phyloP scores from a whole-genome alignment of 2,888 invertebrate species.

The Andricus quercusramuli region DNA sequence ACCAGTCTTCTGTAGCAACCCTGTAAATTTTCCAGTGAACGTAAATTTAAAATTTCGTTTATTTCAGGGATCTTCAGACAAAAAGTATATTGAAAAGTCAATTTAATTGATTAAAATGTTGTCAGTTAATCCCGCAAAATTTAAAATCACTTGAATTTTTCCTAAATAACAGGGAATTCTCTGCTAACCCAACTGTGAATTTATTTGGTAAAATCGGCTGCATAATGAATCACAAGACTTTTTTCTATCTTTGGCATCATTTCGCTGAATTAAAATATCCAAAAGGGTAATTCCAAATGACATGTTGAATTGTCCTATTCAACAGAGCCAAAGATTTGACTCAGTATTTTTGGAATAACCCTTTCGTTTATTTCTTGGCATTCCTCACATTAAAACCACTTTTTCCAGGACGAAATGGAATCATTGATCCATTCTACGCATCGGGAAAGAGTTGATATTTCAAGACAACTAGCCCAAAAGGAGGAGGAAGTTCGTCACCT shows the following conservation, averaged over 20 bases:
- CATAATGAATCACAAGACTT: neutral
- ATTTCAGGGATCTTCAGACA: neutral
- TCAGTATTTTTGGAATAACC: neutral
- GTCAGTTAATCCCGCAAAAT: neutral
- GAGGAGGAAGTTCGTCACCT: slow-evolving; percentile 89
- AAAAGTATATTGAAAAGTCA: neutral
- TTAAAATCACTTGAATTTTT: neutral
- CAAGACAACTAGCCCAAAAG: slow-evolving; percentile 85
- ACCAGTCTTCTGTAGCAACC: no score
- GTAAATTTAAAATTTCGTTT: neutral
- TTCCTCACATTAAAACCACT: slow-evolving; percentile 7
- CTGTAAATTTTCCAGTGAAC: neutral
- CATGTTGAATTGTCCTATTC: no score
- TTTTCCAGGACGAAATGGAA: slow-evolving; percentile 88
- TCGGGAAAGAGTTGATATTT: slow-evolving; percentile 85
- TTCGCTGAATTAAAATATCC: slow-evolving; percentile 40
- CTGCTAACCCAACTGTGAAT: neutral
- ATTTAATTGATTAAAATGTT: neutral
- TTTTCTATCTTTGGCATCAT: slow-evolving; percentile 23
- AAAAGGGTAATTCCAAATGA: no score
- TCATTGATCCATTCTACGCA: slow-evolving; percentile 87
- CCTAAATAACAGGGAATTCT: neutral
- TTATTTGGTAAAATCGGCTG: neutral
- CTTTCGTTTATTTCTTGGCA: neutral
- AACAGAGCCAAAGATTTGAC: no score